Base-by-base conservation (phyloP, 1,140 invertebrate genomes). In the Antheraea pernyi region DNA sequence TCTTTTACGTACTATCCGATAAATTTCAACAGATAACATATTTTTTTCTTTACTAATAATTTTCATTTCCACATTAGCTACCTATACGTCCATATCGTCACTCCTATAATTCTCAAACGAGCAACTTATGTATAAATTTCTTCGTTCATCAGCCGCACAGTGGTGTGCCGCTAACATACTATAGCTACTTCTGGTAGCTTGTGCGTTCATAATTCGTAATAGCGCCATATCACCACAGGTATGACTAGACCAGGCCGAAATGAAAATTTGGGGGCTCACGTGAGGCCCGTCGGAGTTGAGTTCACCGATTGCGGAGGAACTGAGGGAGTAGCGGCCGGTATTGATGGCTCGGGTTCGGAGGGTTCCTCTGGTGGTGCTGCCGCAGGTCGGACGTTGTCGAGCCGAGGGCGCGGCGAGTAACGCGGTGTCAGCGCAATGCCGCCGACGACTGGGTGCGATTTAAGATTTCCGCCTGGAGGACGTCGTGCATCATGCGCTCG, bases 391-490 rank as follows among this genome's bases (percentile, higher is more conserved):
- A 87, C 80, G 77, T 87, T 80, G 77, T 91, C 89, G 59, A 90
- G 85, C 73, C 89, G 82, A 67, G 89, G 88, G 30, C 87, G 86
- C 76, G 88, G 89, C 74, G 89, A 89, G 75, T 91, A 91, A 79
- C 89, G 88, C 84, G 88, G 89, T 74, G 89, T 91, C 89, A 91
- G 89, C 85, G 89, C 83, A 77, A 89, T 89, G 68, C 88, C 86
- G 68, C 86, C 89, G 82, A 91, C 85, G 85, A 91, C 88, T 86
- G 89, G 89, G 89, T 91, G 89, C 88, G 89, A 92, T 92, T 92
- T 86, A 85, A 87, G 86, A 88, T 84, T 86, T 79, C 88, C 88
- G 77, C 87, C 84, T 89, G 89, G 71, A 89, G 88, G 77, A 82
- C 89, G 89, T 92, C 89, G 85, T 88, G 88, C 85, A 92, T 91